Evolutionary conservation across 2,888 invertebrate genomes (phyloP).

Genomic region (Archaeoteleia sp.): DNA sequence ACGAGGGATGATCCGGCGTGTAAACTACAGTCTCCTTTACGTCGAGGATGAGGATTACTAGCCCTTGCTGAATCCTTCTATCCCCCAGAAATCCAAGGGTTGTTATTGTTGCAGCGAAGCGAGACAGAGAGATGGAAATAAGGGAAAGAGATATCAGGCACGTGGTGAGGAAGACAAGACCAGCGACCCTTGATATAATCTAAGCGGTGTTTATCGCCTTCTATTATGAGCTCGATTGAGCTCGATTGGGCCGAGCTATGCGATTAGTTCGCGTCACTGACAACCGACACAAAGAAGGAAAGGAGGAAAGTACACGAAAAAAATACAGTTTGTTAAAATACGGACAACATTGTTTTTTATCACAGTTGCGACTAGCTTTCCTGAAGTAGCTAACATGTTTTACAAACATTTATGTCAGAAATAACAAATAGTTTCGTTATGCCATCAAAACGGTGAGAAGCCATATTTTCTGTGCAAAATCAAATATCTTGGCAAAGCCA

Average conservation of each 20-base stretch:
- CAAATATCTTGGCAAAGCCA: no score
- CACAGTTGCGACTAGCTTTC: no score
- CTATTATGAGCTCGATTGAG: constrained; percentile 71
- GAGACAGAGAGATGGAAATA: constrained; percentile 38
- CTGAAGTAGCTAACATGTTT: no score
- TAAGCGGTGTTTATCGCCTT: constrained; percentile 71
- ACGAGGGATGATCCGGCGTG: constrained; percentile 75
- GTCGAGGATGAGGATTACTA: constrained; percentile 70
- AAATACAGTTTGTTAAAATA: no score
- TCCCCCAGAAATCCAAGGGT: constrained; percentile 63
- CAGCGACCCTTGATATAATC: constrained; percentile 66
- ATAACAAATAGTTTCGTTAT: no score
- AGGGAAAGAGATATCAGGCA: constrained; percentile 39
- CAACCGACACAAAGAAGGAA: constrained; percentile 45
- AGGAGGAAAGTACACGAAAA: no score
- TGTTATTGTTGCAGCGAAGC: constrained; percentile 71
- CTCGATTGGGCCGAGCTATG: constrained; percentile 68
- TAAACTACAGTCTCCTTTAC: constrained; percentile 68
- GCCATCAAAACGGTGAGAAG: no score
- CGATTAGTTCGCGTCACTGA: constrained; percentile 72
- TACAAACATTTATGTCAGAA: no score
- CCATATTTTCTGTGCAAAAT: no score
- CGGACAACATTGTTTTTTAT: no score
- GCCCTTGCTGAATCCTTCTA: constrained; percentile 56
- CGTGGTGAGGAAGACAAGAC: constrained; percentile 21